These are phyloP conservation scores for Sebastiscus tertius DNA, from an alignment of 2,797 vertebrate species.

Conservation along the genomic window DNA sequence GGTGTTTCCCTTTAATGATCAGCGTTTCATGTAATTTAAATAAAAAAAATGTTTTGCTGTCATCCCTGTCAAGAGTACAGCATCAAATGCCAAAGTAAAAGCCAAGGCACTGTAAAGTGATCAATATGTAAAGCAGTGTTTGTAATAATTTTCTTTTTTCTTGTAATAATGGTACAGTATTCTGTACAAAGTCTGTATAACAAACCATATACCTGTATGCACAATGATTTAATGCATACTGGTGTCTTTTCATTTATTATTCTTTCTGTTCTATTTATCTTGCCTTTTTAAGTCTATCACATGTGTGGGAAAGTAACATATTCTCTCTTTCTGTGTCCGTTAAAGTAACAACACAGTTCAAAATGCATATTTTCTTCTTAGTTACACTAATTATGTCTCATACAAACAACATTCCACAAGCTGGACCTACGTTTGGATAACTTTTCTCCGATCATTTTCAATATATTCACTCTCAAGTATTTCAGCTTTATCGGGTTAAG, in stretches of 20 bases:
- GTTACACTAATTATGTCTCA: background rate
- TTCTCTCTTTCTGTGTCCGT: background rate
- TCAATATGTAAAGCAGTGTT: constrained; percentile 1
- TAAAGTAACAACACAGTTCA: background rate
- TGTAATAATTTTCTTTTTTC: background rate
- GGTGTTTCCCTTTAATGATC: background rate
- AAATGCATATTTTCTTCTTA: background rate
- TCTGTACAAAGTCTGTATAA: constrained; percentile 6
- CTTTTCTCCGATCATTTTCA: background rate
- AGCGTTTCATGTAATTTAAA: constrained; percentile 5
- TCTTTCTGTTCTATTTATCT: background rate
- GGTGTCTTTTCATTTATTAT: constrained; percentile 1
- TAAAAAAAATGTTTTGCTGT: background rate
- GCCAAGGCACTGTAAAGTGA: constrained; percentile 1
- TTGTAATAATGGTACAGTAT: constrained; percentile 7
- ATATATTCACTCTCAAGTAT: background rate
- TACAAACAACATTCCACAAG: constrained; percentile 1
- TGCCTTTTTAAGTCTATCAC: background rate
- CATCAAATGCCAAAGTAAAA: constrained; percentile 59
- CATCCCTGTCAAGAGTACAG: constrained; percentile 10
- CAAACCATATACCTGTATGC: background rate
- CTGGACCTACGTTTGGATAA: background rate
- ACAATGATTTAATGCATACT: background rate
- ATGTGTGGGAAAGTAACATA: background rate
- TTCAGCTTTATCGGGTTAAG: constrained; percentile 2